Evolutionary conservation across 2,113 vertebrate genomes (phyloP), one percentile per base, ranked within the genome.

Genomic region (Hassar affinis): DNA sequence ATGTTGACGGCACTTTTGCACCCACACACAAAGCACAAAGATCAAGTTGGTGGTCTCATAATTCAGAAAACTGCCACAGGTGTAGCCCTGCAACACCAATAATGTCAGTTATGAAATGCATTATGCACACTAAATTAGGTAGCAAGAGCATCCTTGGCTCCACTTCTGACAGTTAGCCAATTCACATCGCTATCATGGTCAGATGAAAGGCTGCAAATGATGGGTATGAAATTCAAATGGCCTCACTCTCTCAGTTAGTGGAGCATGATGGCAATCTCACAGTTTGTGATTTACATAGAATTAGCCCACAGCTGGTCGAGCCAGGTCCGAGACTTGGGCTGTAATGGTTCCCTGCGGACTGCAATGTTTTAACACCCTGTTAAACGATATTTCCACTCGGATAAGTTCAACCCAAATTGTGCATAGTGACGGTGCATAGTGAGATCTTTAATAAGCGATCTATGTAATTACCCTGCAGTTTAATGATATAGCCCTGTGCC

Each of bases 261-360:
- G 84, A 85, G 79, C 82, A 85, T 82, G 86, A 86, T 83, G 62
- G 81, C 85, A 90, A 91, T 92, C 87, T 90, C 86, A 89, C 88
- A 90, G 90, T 89, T 81, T 85, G 81, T 85, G 86, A 89, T 88
- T 90, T 87, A 86, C 81, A 91, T 90, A 85, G 86, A 85, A 88
- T 89, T 88, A 88, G 85, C 80, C 88, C 84, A 84, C 90, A 91
- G 88, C 83, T 89, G 89, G 84, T 42, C 76, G 74, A 85, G 82
- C 78, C 68, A 78, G 83, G 75, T 87, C 80, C 3, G 35, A 71
- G 82, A 86, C 59, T 62, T 68, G 84, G 59, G 68, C 68, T 83
- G 54, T 85, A 86, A 83, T 82, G 42, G 61, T 76, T 83, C 85
- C 72, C 85, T 42, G 47, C 68, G 72, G 83, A 83, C 85, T 30